Percentiles rank a stretch among this genome's conserved stretches.
Conservation (phyloP, 1,140 invertebrate species). For the Sweltsa coloradensis region DNA sequence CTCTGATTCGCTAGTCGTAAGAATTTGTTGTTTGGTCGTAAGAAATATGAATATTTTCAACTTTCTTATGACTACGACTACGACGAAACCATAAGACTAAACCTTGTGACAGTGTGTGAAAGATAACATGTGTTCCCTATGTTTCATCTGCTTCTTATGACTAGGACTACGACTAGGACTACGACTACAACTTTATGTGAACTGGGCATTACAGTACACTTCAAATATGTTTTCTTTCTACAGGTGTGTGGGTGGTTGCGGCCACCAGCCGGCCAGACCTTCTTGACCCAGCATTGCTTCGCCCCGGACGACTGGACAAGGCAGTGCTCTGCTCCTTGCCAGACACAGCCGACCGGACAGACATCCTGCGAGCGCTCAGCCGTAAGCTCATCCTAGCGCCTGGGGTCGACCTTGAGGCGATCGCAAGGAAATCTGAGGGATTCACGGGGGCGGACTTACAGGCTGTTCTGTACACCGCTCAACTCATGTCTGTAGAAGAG, state of each 20-base stretch:
- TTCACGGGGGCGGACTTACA: slow-evolving; percentile 85
- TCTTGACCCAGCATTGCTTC: slow-evolving; percentile 84
- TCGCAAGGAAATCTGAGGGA: slow-evolving; percentile 49
- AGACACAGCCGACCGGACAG: slow-evolving; percentile 46
- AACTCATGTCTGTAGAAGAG: slow-evolving; percentile 44
- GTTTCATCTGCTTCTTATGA: too few relatives aligned
- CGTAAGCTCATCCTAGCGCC: slow-evolving; percentile 39
- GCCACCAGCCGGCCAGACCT: slow-evolving; percentile 91
- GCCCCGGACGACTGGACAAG: slow-evolving; percentile 83
- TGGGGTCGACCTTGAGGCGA: slow-evolving; percentile 44
- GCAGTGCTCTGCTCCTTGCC: slow-evolving; percentile 66
- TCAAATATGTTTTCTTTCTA: too few relatives aligned
- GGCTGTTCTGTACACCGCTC: slow-evolving; percentile 71
- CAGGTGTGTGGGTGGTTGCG: slow-evolving; percentile 81
- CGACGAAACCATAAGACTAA: too few relatives aligned
- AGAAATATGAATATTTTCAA: too few relatives aligned
- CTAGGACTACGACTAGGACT: too few relatives aligned
- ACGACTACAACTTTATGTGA: too few relatives aligned
- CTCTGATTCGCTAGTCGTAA: too few relatives aligned
- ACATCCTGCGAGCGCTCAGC: slow-evolving; percentile 53
- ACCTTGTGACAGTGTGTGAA: too few relatives aligned
- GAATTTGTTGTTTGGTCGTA: too few relatives aligned
- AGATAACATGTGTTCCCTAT: too few relatives aligned
- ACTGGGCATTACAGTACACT: too few relatives aligned
- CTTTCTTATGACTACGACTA: too few relatives aligned